Evolutionary conservation across 2,888 invertebrate genomes (phyloP).

Genomic region (Cataglyphis altisquamis): DNA sequence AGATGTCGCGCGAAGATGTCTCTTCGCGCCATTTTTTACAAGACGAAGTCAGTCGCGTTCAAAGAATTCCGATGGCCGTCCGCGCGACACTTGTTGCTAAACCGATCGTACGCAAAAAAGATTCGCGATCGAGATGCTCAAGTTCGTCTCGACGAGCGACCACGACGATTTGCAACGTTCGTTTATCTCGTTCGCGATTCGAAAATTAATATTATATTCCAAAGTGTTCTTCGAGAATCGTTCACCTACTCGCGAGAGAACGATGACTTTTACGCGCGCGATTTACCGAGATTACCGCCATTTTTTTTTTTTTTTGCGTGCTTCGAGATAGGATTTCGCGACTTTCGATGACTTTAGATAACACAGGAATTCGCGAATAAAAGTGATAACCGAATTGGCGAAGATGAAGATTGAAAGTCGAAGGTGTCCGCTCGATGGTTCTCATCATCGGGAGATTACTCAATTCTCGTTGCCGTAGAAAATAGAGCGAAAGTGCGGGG

Average conservation of each 20-base stretch:
- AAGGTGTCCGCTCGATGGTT: background rate
- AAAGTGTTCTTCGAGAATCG: background rate
- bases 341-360: background rate
- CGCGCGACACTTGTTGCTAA: slow-evolving; percentile 74
- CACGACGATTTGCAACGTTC: background rate
- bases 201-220: background rate
- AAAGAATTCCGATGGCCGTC: slow-evolving; percentile 45
- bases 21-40: background rate
- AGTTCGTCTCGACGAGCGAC: background rate
- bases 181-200: background rate
- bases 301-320: too few relatives aligned
- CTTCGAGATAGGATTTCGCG: background rate
- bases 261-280: background rate
- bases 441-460: slow-evolving; percentile 28
- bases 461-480: slow-evolving; percentile 38
- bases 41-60: slow-evolving; percentile 7
- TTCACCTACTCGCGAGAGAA: background rate
- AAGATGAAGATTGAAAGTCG: background rate
- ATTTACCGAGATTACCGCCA: too few relatives aligned
- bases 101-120: slow-evolving; percentile 29
- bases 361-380: background rate
- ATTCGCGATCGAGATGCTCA: background rate
- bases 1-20: slow-evolving; percentile 32
- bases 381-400: background rate
- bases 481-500: slow-evolving; percentile 23